These are phyloP conservation scores for Lutjanus campechanus DNA, from an alignment of 2,797 vertebrate genomes.

Conservation along the genomic window DNA sequence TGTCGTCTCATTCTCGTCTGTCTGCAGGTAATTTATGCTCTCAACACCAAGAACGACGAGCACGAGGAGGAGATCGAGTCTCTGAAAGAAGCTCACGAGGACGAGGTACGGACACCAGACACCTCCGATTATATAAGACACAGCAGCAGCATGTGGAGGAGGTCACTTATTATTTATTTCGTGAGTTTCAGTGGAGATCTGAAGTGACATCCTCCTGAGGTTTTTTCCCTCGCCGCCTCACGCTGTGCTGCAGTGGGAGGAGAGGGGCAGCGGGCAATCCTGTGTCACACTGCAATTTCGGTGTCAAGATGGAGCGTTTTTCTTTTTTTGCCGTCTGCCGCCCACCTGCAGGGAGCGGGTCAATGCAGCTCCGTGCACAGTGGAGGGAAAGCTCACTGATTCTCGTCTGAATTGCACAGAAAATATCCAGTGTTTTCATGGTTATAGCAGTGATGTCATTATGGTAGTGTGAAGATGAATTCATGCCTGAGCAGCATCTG, in stretches of 20 bases:
- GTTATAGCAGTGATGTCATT: no score
- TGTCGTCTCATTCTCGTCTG: constrained; percentile 34
- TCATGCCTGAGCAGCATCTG: neutral
- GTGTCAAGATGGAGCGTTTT: neutral
- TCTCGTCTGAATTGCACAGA: neutral
- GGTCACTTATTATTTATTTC: neutral
- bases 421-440: neutral
- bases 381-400: neutral
- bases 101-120: constrained; percentile 87
- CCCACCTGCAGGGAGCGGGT: constrained; percentile 1
- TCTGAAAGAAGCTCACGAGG: constrained; percentile 95
- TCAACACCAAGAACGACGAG: constrained; percentile 99
- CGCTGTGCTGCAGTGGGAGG: constrained; percentile 5
- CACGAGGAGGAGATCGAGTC: constrained; percentile 96
- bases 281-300: constrained; percentile 6
- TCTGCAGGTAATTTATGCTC: constrained; percentile 96
- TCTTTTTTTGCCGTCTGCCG: constrained; percentile 15
- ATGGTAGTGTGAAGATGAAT: neutral
- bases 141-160: neutral
- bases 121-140: neutral
- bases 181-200: neutral
- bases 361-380: neutral
- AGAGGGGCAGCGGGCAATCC: neutral
- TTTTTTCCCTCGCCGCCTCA: neutral
- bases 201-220: neutral